These are phyloP conservation scores for Nannospalax galili DNA, from an alignment of 2,113 vertebrate genomes.

Conservation along the genomic window DNA sequence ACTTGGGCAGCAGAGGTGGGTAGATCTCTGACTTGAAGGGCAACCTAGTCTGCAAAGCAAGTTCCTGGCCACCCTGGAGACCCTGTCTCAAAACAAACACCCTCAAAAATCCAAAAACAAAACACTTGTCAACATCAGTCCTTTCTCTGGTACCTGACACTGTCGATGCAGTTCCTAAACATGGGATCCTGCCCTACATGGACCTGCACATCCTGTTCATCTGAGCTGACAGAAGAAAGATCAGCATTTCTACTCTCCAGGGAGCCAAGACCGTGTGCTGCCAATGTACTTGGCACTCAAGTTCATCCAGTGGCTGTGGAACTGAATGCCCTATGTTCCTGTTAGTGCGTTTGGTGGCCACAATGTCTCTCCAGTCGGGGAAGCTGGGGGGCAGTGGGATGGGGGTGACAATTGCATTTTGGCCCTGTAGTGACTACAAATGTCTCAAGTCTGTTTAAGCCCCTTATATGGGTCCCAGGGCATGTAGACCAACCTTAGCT, in stretches of 20 bases:
- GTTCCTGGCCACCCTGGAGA: no score
- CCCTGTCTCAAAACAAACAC: no score
- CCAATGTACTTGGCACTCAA: neutral
- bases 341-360: neutral
- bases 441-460: neutral
- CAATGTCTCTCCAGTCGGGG: neutral
- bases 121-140: no score
- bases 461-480: neutral
- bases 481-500: neutral
- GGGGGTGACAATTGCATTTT: neutral
- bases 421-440: neutral
- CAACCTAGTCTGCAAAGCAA: no score
- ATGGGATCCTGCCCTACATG: neutral
- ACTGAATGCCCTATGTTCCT: neutral
- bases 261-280: neutral
- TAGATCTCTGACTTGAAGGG: no score
- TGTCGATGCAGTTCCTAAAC: neutral
- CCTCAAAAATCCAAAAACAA: no score
- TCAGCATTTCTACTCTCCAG: no score
- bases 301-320: neutral
- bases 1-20: no score
- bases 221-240: no score
- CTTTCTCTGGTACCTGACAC: neutral
- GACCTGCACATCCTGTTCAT: neutral
- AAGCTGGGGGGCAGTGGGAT: no score